Evolutionary conservation across 1,140 invertebrate genomes (phyloP), one percentile per base, ranked within the genome.

Genomic region (Aphaenogaster floridana): DNA sequence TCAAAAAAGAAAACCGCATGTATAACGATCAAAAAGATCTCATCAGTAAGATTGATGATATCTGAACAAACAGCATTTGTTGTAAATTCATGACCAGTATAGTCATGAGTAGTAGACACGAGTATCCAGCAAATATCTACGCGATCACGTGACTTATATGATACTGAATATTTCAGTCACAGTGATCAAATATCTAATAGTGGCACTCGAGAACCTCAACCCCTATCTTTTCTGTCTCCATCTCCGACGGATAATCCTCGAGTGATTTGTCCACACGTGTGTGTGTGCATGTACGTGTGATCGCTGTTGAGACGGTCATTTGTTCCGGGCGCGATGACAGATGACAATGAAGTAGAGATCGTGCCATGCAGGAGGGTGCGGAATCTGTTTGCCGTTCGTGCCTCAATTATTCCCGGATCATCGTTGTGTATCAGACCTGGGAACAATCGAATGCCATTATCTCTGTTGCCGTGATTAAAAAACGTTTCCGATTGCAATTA

Each of bases 351-450:
- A 94, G 92, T 93, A 93, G 93, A 91, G 86, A 89, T 89, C 90
- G 76, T 86, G 86, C 57, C 54, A 91, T 77, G 72, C 87, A 69
- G 81, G 69, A 86, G 89, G 88, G 87, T 63, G 89, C 89, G 86
- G 89, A 88, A 93, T 95, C 93, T 95, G 93, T 95, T 95, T 95
- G 94, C 94, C 90, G 88, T 94, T 93, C 93, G 93, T 93, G 92
- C 93, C 91, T 94, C 92, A 94, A 95, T 95, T 95, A 95, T 95
- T 95, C 93, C 92, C 95, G 95, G 95, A 95, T 95, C 93, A 95
- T 95, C 93, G 92, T 91, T 92, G 89, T 94, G 90, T 94, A 94
- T 94, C 92, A 88, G 89, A 64, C 88, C 80, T 39, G 61, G 87
- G 89, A 93, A 92, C 91, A 93, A 91, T 87, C 81, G 76, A 91